A percentile compares a stretch with the other conserved stretches of the same genome.
These are phyloP conservation scores for Drosophila kurseongensis DNA, from an alignment of 1,140 invertebrate species.

Conservation along the genomic window DNA sequence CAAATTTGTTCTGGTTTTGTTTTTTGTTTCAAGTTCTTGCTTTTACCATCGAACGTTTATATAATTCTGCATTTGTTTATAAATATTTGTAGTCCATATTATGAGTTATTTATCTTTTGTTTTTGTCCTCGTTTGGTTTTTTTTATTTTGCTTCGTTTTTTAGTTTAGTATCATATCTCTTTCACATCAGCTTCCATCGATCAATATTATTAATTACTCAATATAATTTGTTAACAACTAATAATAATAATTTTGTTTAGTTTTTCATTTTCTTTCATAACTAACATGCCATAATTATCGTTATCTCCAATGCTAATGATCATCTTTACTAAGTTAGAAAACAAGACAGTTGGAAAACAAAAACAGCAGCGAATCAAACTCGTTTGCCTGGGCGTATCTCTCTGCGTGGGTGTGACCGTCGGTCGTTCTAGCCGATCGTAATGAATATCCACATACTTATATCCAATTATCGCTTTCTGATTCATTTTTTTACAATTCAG, in stretches of 20 bases:
- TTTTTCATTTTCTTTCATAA: constrained; percentile 72
- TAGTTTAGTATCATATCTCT: constrained; percentile 63
- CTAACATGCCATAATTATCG: constrained; percentile 80
- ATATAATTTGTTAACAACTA: constrained; percentile 84
- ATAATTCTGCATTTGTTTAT: constrained; percentile 73
- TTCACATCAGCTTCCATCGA: constrained; percentile 74
- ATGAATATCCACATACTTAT: neutral
- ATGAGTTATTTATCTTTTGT: constrained; percentile 58
- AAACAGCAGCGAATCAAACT: constrained; percentile 65
- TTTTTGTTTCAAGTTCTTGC: constrained; percentile 57
- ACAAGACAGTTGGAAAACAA: constrained; percentile 62
- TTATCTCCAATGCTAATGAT: constrained; percentile 73
- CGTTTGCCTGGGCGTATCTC: constrained; percentile 29
- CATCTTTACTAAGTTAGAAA: constrained; percentile 63
- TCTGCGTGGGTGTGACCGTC: constrained; percentile 46
- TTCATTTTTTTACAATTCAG: constrained; percentile 14
- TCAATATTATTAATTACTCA: constrained; percentile 78
- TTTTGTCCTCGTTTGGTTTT: constrained; percentile 49
- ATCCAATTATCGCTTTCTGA: constrained; percentile 18
- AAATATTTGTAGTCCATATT: constrained; percentile 75
- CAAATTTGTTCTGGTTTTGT: constrained; percentile 59
- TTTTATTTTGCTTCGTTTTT: constrained; percentile 53
- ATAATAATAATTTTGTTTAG: constrained; percentile 81
- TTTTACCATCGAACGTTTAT: constrained; percentile 69
- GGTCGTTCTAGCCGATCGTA: constrained; percentile 8